These are phyloP conservation scores for Tympanoctomys barrerae DNA, from an alignment of 2,797 vertebrate species.

Conservation along the genomic window DNA sequence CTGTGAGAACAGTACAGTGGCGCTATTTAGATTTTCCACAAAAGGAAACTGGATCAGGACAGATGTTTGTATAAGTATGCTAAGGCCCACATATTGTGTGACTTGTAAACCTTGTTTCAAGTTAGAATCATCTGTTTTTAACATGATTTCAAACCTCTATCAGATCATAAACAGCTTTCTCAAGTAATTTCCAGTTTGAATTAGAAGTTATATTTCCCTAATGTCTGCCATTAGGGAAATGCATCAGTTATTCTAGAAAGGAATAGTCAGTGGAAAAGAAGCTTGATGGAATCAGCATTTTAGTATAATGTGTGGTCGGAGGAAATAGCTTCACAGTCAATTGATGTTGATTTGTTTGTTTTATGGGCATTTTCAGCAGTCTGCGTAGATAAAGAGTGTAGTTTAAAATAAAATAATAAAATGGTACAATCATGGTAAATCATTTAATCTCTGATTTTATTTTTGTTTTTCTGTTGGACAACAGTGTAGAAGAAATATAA, in stretches of 20 bases:
- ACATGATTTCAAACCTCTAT: not conserved
- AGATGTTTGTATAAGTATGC: not conserved
- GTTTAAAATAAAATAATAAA: slow-evolving; percentile 45
- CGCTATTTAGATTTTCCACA: not conserved
- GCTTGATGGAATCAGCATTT: not conserved
- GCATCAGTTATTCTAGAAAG: not conserved
- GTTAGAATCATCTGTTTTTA: slow-evolving; percentile 22
- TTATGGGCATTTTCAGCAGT: not conserved
- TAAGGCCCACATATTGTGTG: not conserved
- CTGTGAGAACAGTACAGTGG: not conserved
- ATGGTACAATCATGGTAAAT: not conserved
- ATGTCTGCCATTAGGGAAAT: not conserved
- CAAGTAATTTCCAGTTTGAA: slow-evolving; percentile 38
- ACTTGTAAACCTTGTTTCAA: not conserved
- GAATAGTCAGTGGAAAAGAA: fast-evolving
- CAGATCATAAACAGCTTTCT: not conserved
- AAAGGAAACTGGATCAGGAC: not conserved
- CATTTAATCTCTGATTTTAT: not conserved
- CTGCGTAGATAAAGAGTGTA: not conserved
- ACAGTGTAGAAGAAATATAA: not conserved
- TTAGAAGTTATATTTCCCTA: slow-evolving; percentile 17
- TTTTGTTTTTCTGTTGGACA: not conserved
- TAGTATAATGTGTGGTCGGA: not conserved
- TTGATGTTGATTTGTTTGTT: not conserved
- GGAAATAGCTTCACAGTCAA: not conserved